These are phyloP conservation scores for Drosophila trichaetosa DNA, from an alignment of 2,888 invertebrate species.

Conservation along the genomic window DNA sequence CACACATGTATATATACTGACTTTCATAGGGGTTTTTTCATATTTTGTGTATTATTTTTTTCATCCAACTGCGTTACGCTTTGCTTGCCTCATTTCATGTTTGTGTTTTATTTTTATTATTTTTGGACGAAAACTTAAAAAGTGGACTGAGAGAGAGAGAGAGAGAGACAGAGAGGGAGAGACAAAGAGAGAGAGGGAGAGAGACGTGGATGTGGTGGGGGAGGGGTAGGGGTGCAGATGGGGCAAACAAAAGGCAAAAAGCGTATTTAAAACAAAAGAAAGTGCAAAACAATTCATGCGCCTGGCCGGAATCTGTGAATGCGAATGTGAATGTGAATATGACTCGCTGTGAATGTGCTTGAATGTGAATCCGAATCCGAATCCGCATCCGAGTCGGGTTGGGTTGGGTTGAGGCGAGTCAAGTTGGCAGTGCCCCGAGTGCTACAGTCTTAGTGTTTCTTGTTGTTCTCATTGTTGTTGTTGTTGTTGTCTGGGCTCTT, in stretches of 20 bases:
- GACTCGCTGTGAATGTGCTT: slow-evolving; percentile 28
- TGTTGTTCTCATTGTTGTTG: slow-evolving; percentile 6
- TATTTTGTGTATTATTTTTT: slow-evolving; percentile 11
- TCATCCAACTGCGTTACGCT: slow-evolving; percentile 45
- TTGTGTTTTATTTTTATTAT: slow-evolving; percentile 28
- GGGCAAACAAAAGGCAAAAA: slow-evolving; percentile 61
- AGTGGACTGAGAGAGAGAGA: slow-evolving; percentile 11
- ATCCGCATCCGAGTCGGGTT: slow-evolving; percentile 30
- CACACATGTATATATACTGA: slow-evolving; percentile 1
- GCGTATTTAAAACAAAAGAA: slow-evolving; percentile 79
- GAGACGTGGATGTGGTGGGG: neutral
- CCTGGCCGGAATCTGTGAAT: slow-evolving; percentile 56
- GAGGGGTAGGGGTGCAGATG: slow-evolving; percentile 8
- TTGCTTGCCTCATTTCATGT: slow-evolving; percentile 42
- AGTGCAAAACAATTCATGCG: slow-evolving; percentile 77
- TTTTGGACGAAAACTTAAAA: slow-evolving; percentile 53
- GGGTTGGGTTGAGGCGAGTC: neutral
- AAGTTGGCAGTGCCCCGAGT: slow-evolving; percentile 7
- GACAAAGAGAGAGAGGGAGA: neutral
- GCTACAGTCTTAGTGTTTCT: slow-evolving; percentile 1
- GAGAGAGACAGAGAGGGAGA: neutral
- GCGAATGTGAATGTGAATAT: slow-evolving; percentile 32
- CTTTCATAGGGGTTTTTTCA: slow-evolving; percentile 19
- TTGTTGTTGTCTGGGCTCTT: slow-evolving; percentile 20
- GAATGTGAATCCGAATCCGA: slow-evolving; percentile 35